Base-by-base conservation (phyloP, 2,888 invertebrate species). In the Macroteleia sp. region DNA sequence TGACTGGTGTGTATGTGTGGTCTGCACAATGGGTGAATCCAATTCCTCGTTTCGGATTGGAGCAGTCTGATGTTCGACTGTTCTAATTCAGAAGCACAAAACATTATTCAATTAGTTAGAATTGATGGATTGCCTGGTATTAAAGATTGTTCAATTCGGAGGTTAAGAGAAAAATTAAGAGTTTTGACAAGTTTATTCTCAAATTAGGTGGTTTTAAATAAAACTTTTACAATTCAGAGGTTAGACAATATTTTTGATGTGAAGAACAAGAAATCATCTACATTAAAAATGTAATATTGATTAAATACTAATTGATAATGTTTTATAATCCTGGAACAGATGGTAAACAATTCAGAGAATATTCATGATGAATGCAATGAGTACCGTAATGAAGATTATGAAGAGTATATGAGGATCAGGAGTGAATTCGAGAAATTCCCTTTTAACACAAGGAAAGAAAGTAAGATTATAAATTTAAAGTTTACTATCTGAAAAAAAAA, bases 11-110 rank as follows among this genome's bases (percentile, higher is more conserved):
- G 52, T 44, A 57, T 78, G 70, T 48, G 42, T 66, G 77, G 50
- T 61, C 36, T 73, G 69, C 59, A 50, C 67, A 34, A 39, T 67
- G 62, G 41, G 59, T 28, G 20, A 66, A 54, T 48, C 52, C 46
- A 57, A 73, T 78, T 69, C 78, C 66, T 61, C 34, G 64, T 61
- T 73, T 71, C 67, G 67, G 39, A 66, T 66, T 50, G 17, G 62
- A 22, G 34, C 54, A n/a, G n/a, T n/a, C n/a, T n/a, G n/a, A n/a
- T n/a, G n/a, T n/a, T n/a, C n/a, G n/a, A n/a, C n/a, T n/a, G 67
- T 54, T 36, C 50, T 32, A 41, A 36, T 74, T 77, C 67, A 50
- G 61, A 67, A 44, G 57, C 77, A 59, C 42, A 64, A 77, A 66
- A 67, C 62, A 67, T 62, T 54, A 50, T 25, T 71, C 48, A 46